Evolutionary conservation across 1,140 invertebrate genomes (phyloP).

Genomic region (Limonius californicus): DNA sequence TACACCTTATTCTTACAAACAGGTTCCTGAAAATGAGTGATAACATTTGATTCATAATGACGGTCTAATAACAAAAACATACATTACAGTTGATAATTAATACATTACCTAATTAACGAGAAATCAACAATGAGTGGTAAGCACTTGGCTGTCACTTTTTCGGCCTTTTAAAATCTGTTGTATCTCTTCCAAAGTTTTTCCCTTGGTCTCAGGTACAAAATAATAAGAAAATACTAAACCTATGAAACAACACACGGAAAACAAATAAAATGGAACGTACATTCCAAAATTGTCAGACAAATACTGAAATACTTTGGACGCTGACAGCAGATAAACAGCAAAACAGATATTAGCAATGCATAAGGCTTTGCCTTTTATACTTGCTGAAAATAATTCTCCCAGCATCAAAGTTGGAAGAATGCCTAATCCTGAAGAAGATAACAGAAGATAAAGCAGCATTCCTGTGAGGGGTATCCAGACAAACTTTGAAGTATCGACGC

Average conservation of each 20-base stretch:
- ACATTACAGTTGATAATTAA: too few species aligned
- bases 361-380: slow-evolving; percentile 26
- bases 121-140: too few species aligned
- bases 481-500: neutral
- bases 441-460: slow-evolving; percentile 23
- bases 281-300: slow-evolving; percentile 55
- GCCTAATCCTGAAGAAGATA: slow-evolving; percentile 23
- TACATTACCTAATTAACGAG: too few species aligned
- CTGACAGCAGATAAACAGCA: slow-evolving; percentile 25
- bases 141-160: too few species aligned
- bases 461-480: slow-evolving; percentile 9
- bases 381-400: too few species aligned
- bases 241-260: slow-evolving; percentile 64
- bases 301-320: slow-evolving; percentile 37
- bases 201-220: too few species aligned
- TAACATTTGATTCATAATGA: too few species aligned
- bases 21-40: too few species aligned
- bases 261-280: slow-evolving; percentile 70
- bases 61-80: too few species aligned
- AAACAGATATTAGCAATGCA: slow-evolving; percentile 22
- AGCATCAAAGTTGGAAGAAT: slow-evolving; percentile 24
- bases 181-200: too few species aligned
- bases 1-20: too few species aligned
- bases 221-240: slow-evolving; percentile 70
- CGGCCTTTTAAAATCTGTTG: too few species aligned